Base-by-base conservation (phyloP, 2,113 vertebrate species). In the Ibidorhyncha struthersii region DNA sequence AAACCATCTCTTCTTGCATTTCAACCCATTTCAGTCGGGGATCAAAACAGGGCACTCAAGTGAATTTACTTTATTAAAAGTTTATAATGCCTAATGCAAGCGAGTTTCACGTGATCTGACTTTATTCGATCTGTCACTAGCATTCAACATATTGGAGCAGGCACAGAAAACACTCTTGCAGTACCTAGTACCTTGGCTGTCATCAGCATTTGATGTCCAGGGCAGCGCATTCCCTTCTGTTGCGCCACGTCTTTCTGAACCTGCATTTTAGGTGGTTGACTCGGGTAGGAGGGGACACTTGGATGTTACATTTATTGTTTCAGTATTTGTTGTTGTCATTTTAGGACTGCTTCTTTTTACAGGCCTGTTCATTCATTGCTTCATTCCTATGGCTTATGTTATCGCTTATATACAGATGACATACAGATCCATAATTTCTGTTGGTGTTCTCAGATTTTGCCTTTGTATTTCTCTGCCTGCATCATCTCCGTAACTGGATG, bases 381-480 rank as follows among this genome's bases (percentile, higher is more conserved):
- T 86, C 38, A 20, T 91, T 92, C 29, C 38, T 40, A 1, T 50
- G 72, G 90, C 65, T 97, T 95, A 72, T 50, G 89, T 84, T 97
- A 96, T 93, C 82, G 0, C 73, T 88, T 92, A 27, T 34, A 5
- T 26, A 58, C 96, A 96, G 93, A 90, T 95, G 92, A 93, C 86
- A 72, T 66, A 38, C 16, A 76, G 95, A 93, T 93, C 76, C 82
- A 25, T 82, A 94, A 72, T 90, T 97, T 90, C 72, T 83, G 59
- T 67, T 90, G 72, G 38, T 94, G 82, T 93, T 87, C 59, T 52
- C 66, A 87, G 77, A 65, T 56, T 93, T 73, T 95, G 70, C 71
- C 67, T 95, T 96, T 96, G 67, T 96, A 18, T 88, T 94, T 93
- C 58, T 91, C 38, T 59, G 82, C 74, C 84, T 91, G 66, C 71